phyloP scores from a whole-genome alignment of 2,888 invertebrate species.

The Lampropteryx suffumata region DNA sequence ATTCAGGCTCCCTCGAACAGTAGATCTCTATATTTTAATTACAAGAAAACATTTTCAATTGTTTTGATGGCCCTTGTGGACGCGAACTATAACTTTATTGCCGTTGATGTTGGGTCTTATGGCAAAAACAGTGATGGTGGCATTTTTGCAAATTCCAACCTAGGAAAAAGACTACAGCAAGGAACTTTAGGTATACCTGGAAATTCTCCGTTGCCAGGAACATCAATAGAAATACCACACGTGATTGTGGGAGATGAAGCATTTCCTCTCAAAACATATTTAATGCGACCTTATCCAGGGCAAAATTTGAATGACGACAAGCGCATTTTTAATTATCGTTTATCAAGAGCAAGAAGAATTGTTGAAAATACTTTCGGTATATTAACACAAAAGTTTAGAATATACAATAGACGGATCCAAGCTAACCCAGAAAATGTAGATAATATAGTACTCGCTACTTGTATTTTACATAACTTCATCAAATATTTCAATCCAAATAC shows the following conservation, averaged over 20 bases:
- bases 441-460: too few species aligned
- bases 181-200: slow-evolving; percentile 12
- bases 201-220: slow-evolving; percentile 14
- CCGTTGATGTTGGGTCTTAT: slow-evolving; percentile 26
- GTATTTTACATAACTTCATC: too few species aligned
- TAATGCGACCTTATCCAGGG: slow-evolving; percentile 24
- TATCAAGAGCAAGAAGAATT: slow-evolving; percentile 14
- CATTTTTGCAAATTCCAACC: slow-evolving; percentile 16
- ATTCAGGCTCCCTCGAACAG: too few species aligned
- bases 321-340: slow-evolving; percentile 23
- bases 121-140: slow-evolving; percentile 12
- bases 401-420: too few species aligned
- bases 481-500: too few species aligned
- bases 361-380: too few species aligned
- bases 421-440: too few species aligned
- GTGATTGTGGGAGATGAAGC: slow-evolving; percentile 26
- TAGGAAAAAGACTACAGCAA: slow-evolving; percentile 17
- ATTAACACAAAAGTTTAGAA: too few species aligned
- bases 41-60: too few species aligned
- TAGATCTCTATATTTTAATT: too few species aligned
- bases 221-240: slow-evolving; percentile 12
- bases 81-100: slow-evolving; percentile 29
- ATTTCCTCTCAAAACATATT: slow-evolving; percentile 23
- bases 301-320: slow-evolving; percentile 15
- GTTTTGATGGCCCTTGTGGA: too few species aligned